Base-by-base conservation (phyloP, 2,888 invertebrate species). In the Rosalia funebris region DNA sequence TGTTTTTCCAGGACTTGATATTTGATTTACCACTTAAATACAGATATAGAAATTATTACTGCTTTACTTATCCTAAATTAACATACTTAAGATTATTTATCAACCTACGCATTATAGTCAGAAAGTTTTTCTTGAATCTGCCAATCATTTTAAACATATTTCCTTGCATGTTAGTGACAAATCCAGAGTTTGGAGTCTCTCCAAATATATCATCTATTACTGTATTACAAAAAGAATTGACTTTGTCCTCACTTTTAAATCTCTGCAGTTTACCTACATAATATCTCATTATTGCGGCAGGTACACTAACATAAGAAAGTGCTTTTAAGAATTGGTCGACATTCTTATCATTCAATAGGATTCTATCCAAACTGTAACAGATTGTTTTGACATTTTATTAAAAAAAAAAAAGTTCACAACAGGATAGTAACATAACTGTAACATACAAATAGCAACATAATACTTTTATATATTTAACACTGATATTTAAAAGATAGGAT, bases 251-350 rank as follows among this genome's bases (percentile, higher is more conserved):
- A 54, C 57, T 52, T 10, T 41, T 34, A 46, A 71, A 67, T 32
- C 68, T 72, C 5, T 58, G 36, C 31, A 82, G 66, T 64, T 78
- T 77, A 0, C 64, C 59, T 1, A 84, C 42, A 64, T 83, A 74
- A 66, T 83, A 76, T 1, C 62, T 62, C 4, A 85, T 67, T 31
- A 80, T 77, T 10, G 77, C 66, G 50, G 78, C 77, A 3, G 85
- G 85, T n/a, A 82, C 75, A 20, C 78, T 81, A 1, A 86, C 78
- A 54, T 77, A 82, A 4, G 82, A 76, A 60, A 86, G 71, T 2
- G 84, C 84, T 61, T 73, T 69, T 9, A 85, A 65, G 54, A 86
- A 83, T 16, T 66, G 76, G 50, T 82, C 77, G 0, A 82, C 69
- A 9, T 78, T 70, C 7, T 67, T 67, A 60, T 80, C 76, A 64